Evolutionary conservation across 2,797 vertebrate species (phyloP), one percentile per base, ranked within the genome.

Genomic region (Cynodonichthys magdalenae): DNA sequence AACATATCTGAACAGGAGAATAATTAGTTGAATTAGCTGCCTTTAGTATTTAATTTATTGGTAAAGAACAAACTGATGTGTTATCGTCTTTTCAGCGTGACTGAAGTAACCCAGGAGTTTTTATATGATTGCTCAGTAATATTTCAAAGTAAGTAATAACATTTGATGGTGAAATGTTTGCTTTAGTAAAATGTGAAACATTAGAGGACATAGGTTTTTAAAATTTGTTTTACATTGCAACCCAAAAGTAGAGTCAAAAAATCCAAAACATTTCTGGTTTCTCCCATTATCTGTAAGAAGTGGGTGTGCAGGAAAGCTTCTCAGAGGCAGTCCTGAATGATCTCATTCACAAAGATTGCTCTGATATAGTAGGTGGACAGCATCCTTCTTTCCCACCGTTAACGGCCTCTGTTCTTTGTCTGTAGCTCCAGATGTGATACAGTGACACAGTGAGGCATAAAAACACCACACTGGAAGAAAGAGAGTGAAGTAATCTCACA

Each of bases 401-500:
- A 66, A 69, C 63, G 44, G 18, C 45, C 54, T 19, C 24, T 52
- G 55, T 60, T 57, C 48, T 53, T 47, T 50, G 53, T 63, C 53
- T 83, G 60, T 34, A 0, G 59, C 55, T 64, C 60, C 17, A 80
- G 64, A 45, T 15, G 5, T 53, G 58, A 64, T 45, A 59, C 24
- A 29, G 5, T 52, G 58, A 64, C 41, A 59, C 24, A 69, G 31
- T 6, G 15, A 50, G 42, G n/a, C 27, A 69, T 34, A 18, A 60
- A 78, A 73, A 82, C 53, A 74, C 66, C 71, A 66, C 61, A 70
- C 60, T 61, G 53, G 44, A 60, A 59, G 31, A 4, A 6, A 69
- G 15, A 20, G 47, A 50, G 27, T 49, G 1, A 10, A 56, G 48
- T 44, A 53, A 69, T 62, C 19, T 9, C 15, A 61, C 31, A 60